Evolutionary conservation across 2,888 invertebrate species (phyloP).

Genomic region (Eristalis tenax): DNA sequence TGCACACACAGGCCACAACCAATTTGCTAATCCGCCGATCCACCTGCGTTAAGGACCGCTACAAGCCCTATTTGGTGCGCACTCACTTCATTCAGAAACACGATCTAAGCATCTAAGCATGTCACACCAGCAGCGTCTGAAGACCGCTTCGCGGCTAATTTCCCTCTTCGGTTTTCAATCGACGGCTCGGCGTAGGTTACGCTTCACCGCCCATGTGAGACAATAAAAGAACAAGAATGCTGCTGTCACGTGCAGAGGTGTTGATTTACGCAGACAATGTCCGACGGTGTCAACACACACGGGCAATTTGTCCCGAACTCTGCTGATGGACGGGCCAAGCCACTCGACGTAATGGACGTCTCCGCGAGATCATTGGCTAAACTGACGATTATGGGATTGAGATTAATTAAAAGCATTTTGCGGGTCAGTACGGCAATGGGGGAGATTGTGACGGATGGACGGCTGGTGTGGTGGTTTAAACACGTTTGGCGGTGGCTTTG

Average conservation of each 20-base stretch:
- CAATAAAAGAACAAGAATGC: slow-evolving; percentile 29
- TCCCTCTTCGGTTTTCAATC: slow-evolving; percentile 31
- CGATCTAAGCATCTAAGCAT: slow-evolving; percentile 26
- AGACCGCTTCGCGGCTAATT: slow-evolving; percentile 21
- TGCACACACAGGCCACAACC: background rate
- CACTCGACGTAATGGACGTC: slow-evolving; percentile 23
- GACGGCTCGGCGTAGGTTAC: slow-evolving; percentile 38
- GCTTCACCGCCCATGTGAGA: slow-evolving; percentile 41
- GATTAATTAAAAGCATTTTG: slow-evolving; percentile 11
- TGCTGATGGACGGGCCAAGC: background rate
- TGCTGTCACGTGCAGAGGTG: slow-evolving; percentile 61
- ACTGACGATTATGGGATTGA: slow-evolving; percentile 34
- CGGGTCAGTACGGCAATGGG: background rate
- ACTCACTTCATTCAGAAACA: slow-evolving; percentile 44
- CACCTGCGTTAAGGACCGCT: slow-evolving; percentile 31
- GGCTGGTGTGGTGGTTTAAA: background rate
- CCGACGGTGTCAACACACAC: background rate
- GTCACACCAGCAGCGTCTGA: background rate
- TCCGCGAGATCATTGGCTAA: slow-evolving; percentile 40
- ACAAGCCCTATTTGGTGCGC: slow-evolving; percentile 26
- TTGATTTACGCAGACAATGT: slow-evolving; percentile 41
- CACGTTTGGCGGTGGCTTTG: background rate
- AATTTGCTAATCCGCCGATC: slow-evolving; percentile 2
- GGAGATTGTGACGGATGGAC: background rate
- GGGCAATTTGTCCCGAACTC: slow-evolving; percentile 34